A percentile compares a stretch with the other conserved stretches of the same genome.
phyloP scores from a whole-genome alignment of 1,140 invertebrate genomes.

The Cylas formicarius region DNA sequence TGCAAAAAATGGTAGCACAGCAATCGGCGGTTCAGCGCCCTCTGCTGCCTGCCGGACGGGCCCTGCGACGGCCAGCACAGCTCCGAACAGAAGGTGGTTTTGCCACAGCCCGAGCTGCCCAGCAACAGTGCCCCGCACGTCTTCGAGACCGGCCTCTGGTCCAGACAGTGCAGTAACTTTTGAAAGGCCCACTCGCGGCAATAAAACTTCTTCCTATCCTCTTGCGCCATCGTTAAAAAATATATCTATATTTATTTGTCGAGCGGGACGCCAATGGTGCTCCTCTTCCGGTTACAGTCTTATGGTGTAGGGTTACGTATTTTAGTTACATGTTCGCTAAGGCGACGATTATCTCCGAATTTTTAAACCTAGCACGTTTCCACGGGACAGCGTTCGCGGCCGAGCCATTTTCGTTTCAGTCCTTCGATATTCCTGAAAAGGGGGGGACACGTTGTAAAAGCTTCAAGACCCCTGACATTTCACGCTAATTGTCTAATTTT shows the following conservation, averaged over 20 bases:
- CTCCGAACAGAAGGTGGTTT: conserved; percentile 77
- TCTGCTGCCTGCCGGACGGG: conserved; percentile 58
- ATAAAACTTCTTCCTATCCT: conserved; percentile 61
- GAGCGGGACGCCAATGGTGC: conserved; percentile 13
- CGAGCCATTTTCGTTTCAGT: too few relatives aligned
- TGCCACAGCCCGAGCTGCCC: conserved; percentile 84
- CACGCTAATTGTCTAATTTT: too few relatives aligned
- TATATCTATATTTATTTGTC: conserved; percentile 20
- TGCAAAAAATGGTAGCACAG: conserved; percentile 80
- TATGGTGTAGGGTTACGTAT: conserved; percentile 14
- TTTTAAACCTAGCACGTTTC: too few relatives aligned
- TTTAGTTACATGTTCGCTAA: conserved; percentile 1
- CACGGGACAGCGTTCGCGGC: too few relatives aligned
- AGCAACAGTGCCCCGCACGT: conserved; percentile 76
- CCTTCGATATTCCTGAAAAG: too few relatives aligned
- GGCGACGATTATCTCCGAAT: too few relatives aligned
- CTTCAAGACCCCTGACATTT: too few relatives aligned
- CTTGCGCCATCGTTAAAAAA: conserved; percentile 25
- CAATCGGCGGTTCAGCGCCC: conserved; percentile 65
- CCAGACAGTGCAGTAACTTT: conserved; percentile 85
- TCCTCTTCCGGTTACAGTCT: conserved; percentile 13
- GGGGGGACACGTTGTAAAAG: too few relatives aligned
- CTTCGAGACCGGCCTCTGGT: conserved; percentile 68
- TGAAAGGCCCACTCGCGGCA: conserved; percentile 92
- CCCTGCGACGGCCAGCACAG: conserved; percentile 64